phyloP scores from a whole-genome alignment of 2,888 invertebrate species.

The Rhorus exstirpatorius region DNA sequence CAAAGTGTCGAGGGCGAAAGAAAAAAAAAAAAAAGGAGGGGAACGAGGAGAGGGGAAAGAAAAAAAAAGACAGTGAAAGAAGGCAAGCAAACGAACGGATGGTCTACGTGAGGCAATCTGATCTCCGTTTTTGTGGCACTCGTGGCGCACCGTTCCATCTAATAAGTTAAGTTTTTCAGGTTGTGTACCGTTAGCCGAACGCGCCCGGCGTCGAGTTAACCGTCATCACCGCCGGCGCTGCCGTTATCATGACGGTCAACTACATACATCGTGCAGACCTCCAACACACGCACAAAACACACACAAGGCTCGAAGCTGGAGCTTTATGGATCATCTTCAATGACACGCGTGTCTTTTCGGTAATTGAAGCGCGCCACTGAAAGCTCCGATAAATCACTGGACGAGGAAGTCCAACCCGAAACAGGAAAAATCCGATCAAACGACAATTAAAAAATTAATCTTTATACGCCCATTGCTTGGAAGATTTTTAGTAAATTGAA shows the following conservation, averaged over 20 bases:
- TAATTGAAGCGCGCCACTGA: neutral
- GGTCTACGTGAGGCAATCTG: slow-evolving; percentile 77
- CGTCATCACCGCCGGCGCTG: slow-evolving; percentile 56
- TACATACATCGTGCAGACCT: neutral
- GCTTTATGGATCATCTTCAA: slow-evolving; percentile 37
- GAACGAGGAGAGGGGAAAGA: slow-evolving; percentile 15
- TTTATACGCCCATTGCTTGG: too few relatives aligned
- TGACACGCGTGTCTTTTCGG: slow-evolving; percentile 3
- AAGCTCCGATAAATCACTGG: neutral
- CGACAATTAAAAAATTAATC: too few relatives aligned
- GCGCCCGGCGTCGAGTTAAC: slow-evolving; percentile 65
- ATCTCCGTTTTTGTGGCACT: slow-evolving; percentile 76
- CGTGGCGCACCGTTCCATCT: slow-evolving; percentile 74
- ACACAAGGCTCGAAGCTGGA: neutral
- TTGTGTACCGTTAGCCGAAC: slow-evolving; percentile 72
- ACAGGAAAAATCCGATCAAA: too few relatives aligned
- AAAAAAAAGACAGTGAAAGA: slow-evolving; percentile 34
- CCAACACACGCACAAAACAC: neutral
- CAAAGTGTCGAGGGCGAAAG: slow-evolving; percentile 10
- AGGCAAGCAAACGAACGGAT: slow-evolving; percentile 52
- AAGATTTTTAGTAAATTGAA: too few relatives aligned
- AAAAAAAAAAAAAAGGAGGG: neutral
- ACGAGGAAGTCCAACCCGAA: too few relatives aligned
- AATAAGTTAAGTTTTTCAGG: slow-evolving; percentile 77
- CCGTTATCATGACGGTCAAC: slow-evolving; percentile 56